Conservation (phyloP, 2,113 vertebrate species). For the Cervus canadensis region DNA sequence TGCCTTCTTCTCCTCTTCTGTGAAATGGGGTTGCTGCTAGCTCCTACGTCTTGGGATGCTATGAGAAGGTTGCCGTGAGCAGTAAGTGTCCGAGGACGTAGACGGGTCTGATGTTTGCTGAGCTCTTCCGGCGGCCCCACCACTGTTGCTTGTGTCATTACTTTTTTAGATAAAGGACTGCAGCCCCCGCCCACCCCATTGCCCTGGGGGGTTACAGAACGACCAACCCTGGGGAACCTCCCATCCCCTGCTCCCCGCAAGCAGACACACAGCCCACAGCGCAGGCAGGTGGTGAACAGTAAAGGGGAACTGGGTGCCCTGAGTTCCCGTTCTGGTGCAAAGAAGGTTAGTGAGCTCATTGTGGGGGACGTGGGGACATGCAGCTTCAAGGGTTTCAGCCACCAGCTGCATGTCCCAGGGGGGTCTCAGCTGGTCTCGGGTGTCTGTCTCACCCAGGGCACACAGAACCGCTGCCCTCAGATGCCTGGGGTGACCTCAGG, state of each 20-base stretch:
- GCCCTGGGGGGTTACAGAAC: neutral
- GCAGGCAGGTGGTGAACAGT: neutral
- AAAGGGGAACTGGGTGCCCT: neutral
- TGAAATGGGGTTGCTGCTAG: neutral
- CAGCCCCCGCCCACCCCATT: neutral
- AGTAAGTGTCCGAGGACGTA: rapidly evolving
- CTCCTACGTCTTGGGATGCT: neutral
- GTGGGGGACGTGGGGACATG: rapidly evolving
- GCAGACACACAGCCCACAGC: neutral
- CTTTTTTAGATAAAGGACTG: neutral
- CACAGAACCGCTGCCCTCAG: neutral
- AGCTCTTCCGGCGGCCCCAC: too few relatives aligned
- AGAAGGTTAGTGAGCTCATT: neutral
- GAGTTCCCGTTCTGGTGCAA: neutral
- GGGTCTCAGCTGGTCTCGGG: neutral
- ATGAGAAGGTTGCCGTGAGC: neutral
- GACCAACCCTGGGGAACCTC: neutral
- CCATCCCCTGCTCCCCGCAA: rapidly evolving
- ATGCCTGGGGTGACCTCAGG: neutral
- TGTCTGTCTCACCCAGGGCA: neutral
- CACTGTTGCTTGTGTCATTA: too few relatives aligned
- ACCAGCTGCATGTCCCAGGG: neutral
- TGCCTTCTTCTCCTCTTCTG: neutral
- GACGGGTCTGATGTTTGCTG: neutral
- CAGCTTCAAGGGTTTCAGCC: neutral